Percentiles rank a stretch among this genome's conserved stretches.
These are phyloP conservation scores for Diaperis boleti DNA, from an alignment of 2,888 invertebrate species.

Conservation along the genomic window DNA sequence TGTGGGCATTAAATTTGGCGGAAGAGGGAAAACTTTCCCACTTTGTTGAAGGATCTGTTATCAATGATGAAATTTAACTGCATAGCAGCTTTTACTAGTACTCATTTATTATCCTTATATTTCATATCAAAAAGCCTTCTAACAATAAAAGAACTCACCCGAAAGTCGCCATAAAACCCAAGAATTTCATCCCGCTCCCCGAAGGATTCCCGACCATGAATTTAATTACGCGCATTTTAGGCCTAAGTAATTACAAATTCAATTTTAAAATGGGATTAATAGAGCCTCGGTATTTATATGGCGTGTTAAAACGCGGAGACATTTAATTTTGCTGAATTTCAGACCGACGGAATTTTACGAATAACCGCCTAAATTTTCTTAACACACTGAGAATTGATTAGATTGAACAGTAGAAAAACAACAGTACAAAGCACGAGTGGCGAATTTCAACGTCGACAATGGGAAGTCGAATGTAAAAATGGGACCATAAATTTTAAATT, in stretches of 20 bases:
- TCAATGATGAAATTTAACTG: too few relatives aligned
- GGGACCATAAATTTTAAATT: constrained; percentile 1
- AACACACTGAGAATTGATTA: neutral
- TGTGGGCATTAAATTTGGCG: too few relatives aligned
- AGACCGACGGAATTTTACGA: constrained; percentile 27
- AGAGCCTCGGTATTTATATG: constrained; percentile 37
- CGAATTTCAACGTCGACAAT: neutral
- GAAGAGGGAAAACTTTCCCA: too few relatives aligned
- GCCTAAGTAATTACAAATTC: constrained; percentile 41
- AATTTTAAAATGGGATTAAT: constrained; percentile 40
- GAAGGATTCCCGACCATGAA: constrained; percentile 31
- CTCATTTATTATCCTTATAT: too few relatives aligned
- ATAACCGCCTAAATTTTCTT: neutral
- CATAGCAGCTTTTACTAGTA: too few relatives aligned
- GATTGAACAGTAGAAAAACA: neutral
- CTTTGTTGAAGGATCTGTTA: too few relatives aligned
- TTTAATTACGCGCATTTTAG: constrained; percentile 34
- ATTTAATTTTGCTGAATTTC: constrained; percentile 36
- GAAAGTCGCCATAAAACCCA: constrained; percentile 23
- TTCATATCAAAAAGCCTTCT: too few relatives aligned
- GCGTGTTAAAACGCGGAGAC: constrained; percentile 38
- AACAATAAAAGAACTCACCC: too few relatives aligned
- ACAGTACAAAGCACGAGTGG: too few relatives aligned
- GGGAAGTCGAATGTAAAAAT: neutral
- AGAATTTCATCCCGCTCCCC: constrained; percentile 18